These are phyloP conservation scores for Coilia nasus DNA, from an alignment of 2,797 vertebrate species.

Conservation along the genomic window DNA sequence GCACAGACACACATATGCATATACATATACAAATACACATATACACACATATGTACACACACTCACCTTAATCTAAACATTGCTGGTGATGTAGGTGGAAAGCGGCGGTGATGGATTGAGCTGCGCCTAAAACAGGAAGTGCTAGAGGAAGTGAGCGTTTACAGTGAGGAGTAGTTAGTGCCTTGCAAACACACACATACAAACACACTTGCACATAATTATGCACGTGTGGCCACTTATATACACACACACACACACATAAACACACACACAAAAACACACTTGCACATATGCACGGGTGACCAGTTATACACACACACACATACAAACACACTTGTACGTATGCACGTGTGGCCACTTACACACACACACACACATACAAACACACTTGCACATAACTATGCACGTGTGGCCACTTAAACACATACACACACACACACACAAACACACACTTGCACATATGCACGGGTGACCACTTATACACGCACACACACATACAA, in stretches of 20 bases:
- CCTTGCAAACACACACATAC: conserved; percentile 44
- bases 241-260: conserved; percentile 43
- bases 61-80: not conserved
- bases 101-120: conserved; percentile 4
- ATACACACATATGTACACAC: not conserved
- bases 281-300: conserved; percentile 13
- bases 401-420: not conserved
- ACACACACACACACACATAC: conserved; percentile 36
- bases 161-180: conserved; percentile 13
- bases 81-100: not conserved
- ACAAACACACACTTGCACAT: conserved; percentile 31
- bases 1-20: not conserved
- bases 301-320: conserved; percentile 30
- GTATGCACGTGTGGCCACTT: not conserved
- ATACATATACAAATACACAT: not conserved
- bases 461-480: conserved; percentile 4
- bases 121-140: conserved; percentile 9
- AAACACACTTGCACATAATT: too few relatives aligned
- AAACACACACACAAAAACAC: conserved; percentile 16
- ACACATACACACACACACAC: conserved; percentile 45
- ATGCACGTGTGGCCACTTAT: not conserved
- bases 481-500: conserved; percentile 45
- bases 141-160: not conserved
- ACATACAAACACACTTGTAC: conserved; percentile 24
- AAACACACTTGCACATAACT: conserved; percentile 32